phyloP scores from a whole-genome alignment of 2,797 vertebrate genomes.

The Fistularia commersonii region DNA sequence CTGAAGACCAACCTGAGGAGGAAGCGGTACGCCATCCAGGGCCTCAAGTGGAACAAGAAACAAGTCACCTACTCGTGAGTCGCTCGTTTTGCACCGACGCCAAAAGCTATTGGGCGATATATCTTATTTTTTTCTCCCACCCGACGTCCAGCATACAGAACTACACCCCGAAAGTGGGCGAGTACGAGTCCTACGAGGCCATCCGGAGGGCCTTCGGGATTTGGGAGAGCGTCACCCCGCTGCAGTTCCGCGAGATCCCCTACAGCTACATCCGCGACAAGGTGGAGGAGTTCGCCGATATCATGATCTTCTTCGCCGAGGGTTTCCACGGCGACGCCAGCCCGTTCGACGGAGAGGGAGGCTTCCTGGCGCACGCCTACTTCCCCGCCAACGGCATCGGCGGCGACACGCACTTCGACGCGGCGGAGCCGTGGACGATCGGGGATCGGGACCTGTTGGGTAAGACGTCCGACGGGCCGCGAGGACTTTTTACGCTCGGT shows the following conservation, averaged over 20 bases:
- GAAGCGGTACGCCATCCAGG: conserved; percentile 88
- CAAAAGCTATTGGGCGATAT: no score
- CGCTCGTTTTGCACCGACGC: background rate
- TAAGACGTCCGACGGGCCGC: no score
- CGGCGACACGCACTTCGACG: conserved; percentile 93
- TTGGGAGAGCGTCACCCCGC: conserved; percentile 83
- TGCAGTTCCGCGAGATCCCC: conserved; percentile 86
- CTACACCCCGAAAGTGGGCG: conserved; percentile 89
- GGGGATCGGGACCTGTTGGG: conserved; percentile 81
- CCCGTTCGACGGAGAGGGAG: conserved; percentile 90
- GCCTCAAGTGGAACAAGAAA: conserved; percentile 86
- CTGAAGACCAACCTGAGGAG: conserved; percentile 89
- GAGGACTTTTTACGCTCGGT: no score
- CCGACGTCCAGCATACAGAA: conserved; percentile 86
- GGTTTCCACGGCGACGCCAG: conserved; percentile 92
- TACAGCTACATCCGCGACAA: conserved; percentile 83
- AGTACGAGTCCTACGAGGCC: conserved; percentile 83
- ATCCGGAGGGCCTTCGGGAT: conserved; percentile 87
- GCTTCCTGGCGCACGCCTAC: conserved; percentile 92
- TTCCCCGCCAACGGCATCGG: conserved; percentile 89
- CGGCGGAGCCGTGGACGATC: conserved; percentile 89
- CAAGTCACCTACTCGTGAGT: conserved; percentile 89
- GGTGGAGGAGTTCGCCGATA: conserved; percentile 85
- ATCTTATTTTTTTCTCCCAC: background rate
- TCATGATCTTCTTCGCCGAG: conserved; percentile 91